A percentile compares a stretch with the other conserved stretches of the same genome.
Conservation (phyloP, 2,113 vertebrate genomes). For the Pelusios castaneus region DNA sequence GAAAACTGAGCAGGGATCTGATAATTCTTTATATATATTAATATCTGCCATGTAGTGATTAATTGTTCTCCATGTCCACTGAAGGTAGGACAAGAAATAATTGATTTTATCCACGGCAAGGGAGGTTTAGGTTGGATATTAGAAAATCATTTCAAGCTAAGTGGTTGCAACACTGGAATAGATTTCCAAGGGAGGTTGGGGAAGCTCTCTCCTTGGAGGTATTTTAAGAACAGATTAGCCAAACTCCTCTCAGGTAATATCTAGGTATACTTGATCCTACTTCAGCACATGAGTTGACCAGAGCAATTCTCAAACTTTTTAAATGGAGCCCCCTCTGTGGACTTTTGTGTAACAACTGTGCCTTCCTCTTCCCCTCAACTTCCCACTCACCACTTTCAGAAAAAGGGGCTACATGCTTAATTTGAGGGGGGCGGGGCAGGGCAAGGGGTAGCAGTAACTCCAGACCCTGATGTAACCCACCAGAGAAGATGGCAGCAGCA, state of each 20-base stretch:
- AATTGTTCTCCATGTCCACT: background rate
- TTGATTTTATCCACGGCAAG: background rate
- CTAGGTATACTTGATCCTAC: background rate
- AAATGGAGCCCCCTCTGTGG: no score
- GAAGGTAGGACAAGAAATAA: background rate
- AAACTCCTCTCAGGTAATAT: background rate
- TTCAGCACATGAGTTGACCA: background rate
- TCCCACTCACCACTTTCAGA: no score
- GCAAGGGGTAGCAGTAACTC: no score
- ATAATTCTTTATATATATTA: background rate
- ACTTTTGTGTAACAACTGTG: no score
- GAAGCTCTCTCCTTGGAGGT: background rate
- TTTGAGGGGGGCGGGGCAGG: no score
- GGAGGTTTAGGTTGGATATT: background rate
- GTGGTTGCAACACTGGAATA: background rate
- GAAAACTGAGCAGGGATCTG: background rate
- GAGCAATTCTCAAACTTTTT: no score
- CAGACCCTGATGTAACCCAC: no score
- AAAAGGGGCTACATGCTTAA: no score
- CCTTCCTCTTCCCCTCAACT: no score
- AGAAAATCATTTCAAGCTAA: background rate
- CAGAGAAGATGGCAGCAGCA: no score
- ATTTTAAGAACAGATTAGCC: background rate
- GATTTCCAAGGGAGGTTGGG: background rate
- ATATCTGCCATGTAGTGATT: background rate